Evolutionary conservation across 2,113 vertebrate genomes (phyloP), one percentile per base, ranked within the genome.

Genomic region (Osmerus eperlanus): DNA sequence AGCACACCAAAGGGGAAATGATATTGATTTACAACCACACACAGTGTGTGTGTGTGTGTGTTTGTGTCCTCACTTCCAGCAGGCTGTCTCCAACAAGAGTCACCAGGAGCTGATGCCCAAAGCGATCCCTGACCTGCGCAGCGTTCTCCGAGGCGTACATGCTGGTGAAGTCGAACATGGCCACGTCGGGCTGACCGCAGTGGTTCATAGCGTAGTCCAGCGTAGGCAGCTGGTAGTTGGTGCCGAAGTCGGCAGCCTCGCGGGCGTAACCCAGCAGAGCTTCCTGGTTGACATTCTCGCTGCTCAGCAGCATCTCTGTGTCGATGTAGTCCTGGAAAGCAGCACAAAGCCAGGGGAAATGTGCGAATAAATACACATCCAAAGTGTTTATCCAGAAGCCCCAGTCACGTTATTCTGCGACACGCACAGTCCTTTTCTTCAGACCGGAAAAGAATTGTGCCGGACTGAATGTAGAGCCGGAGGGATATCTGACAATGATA

Each of bases 61-160:
- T 36, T 23, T 36, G 9, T 2, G 11, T 47, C 23, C 19, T 84
- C 89, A 98, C 97, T 95, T 99, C 97, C 4, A 98, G 88, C 82
- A 99, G 90, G 77, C 97, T 99, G 75, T 99, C 97, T 1, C 97
- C 97, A 67, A 99, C 97, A 0, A 99, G 94, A 0, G 97, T 91
- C 36, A 98, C 97, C 25, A 99, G 91, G 29, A 99, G 91, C 64
- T 91, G 94, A 87, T 95, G 95, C 12, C 95, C 92, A 76, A 92
- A 93, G 13, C 96, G 88, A 83, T 98, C 96, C 56, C 97, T 91
- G 84, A 96, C 90, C 67, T 98, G 87, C 0, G 96, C 96, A 0
- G 97, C 97, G 0, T 98, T 98, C 88, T 99, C 97, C 0, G 97
- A 98, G 12, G 97, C 97, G 2, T 98, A 94, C 97, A 99, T 99